Percentiles rank a stretch among this genome's conserved stretches.
Conservation (phyloP, 2,113 vertebrate species). For the Nicator chloris region DNA sequence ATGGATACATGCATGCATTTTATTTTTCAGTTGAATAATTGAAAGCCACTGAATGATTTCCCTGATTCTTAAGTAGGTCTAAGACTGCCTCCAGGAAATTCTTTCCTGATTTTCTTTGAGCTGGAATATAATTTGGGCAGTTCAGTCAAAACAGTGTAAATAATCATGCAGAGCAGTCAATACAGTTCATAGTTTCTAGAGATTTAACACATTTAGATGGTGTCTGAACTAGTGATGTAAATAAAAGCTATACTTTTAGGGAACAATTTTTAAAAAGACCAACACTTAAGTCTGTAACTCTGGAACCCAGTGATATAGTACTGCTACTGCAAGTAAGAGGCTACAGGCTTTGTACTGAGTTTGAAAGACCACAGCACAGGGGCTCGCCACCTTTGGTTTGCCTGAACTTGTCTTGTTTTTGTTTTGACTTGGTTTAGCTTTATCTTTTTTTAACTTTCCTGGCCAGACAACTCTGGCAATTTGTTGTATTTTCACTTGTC, state of each 20-base stretch:
- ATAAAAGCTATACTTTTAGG: background rate
- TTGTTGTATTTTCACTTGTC: background rate
- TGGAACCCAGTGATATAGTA: background rate
- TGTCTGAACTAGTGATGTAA: background rate
- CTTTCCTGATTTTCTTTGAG: background rate
- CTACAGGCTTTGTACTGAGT: background rate
- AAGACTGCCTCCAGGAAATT: background rate
- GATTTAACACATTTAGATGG: background rate
- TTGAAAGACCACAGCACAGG: background rate
- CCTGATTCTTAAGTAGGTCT: background rate
- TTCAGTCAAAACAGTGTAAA: background rate
- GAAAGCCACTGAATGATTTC: background rate
- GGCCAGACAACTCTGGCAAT: background rate
- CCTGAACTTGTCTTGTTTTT: background rate
- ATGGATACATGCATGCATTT: background rate
- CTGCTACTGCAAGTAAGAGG: background rate
- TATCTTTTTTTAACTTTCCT: background rate
- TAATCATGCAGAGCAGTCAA: background rate
- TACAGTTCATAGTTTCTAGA: background rate
- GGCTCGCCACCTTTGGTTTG: background rate
- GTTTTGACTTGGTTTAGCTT: background rate
- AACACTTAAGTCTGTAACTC: background rate
- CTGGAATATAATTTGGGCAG: background rate
- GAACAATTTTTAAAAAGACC: background rate
- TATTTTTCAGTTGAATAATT: background rate